Evolutionary conservation across 2,797 vertebrate species (phyloP).

Genomic region (Hafferia zeledoni): DNA sequence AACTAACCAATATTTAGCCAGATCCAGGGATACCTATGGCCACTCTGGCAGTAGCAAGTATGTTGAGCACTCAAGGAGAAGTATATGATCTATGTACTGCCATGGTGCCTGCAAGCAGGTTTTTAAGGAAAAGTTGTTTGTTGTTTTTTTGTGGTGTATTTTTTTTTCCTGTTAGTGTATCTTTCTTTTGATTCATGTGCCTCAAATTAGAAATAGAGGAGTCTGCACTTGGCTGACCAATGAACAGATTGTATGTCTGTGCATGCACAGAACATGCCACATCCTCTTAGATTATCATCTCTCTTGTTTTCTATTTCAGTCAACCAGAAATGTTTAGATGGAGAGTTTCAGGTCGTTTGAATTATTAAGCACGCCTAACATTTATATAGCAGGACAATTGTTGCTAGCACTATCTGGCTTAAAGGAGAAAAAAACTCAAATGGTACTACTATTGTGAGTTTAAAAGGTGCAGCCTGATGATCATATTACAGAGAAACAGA

Average conservation of each 20-base stretch:
- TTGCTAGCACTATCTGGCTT: not conserved
- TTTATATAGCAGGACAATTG: not conserved
- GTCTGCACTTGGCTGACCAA: not conserved
- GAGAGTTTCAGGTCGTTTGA: not conserved
- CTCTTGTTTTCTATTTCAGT: not conserved
- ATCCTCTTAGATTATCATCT: not conserved
- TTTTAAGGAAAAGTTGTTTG: not conserved
- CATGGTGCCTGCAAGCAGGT: not conserved
- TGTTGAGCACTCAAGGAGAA: not conserved
- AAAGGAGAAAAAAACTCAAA: not conserved
- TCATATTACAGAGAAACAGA: not conserved
- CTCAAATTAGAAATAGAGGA: not conserved
- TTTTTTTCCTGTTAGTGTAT: not conserved
- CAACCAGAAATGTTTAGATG: not conserved
- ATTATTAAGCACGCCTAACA: not conserved
- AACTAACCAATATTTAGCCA: not conserved
- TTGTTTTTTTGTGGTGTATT: no score
- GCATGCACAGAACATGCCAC: not conserved
- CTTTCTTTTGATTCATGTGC: not conserved
- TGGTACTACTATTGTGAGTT: not conserved
- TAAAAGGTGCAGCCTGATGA: not conserved
- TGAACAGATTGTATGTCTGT: not conserved
- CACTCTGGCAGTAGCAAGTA: not conserved
- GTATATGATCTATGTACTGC: fast-evolving
- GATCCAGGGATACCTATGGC: fast-evolving